These are phyloP conservation scores for Phengaris arion DNA, from an alignment of 2,888 invertebrate genomes.

Conservation along the genomic window DNA sequence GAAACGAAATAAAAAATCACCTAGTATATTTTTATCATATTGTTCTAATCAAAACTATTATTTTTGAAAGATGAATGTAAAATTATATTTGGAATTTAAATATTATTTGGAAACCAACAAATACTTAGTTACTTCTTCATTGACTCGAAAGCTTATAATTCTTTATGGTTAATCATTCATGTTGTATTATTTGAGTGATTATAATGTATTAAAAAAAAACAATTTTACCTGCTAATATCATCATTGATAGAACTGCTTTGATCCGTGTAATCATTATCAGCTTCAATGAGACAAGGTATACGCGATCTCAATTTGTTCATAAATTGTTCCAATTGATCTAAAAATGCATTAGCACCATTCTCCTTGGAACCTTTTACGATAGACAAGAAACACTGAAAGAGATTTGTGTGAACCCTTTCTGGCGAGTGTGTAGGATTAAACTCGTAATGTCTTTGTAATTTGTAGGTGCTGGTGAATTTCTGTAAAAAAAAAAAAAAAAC, in stretches of 20 bases:
- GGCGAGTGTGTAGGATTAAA: slow-evolving; percentile 66
- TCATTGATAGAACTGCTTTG: slow-evolving; percentile 60
- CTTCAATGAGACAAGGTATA: slow-evolving; percentile 61
- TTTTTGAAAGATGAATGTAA: too few species aligned
- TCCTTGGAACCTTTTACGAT: slow-evolving; percentile 59
- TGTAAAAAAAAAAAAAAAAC: slow-evolving; percentile 44
- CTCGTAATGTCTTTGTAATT: slow-evolving; percentile 68
- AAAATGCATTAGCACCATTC: slow-evolving; percentile 59
- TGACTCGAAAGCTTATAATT: too few species aligned
- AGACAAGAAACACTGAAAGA: slow-evolving; percentile 66
- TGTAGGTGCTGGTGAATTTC: slow-evolving; percentile 66
- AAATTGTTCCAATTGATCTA: slow-evolving; percentile 64
- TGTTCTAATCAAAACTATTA: too few species aligned
- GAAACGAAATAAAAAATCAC: too few species aligned
- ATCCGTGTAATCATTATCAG: slow-evolving; percentile 46
- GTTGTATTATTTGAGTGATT: not conserved
- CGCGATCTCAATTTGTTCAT: slow-evolving; percentile 60
- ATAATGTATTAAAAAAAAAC: slow-evolving; percentile 21
- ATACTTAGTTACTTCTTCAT: too few species aligned
- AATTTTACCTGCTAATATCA: slow-evolving; percentile 60
- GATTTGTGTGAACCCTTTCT: slow-evolving; percentile 59
- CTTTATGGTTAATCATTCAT: too few species aligned
- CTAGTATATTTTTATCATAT: too few species aligned
- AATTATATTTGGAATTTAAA: too few species aligned
- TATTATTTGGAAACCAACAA: too few species aligned